Percentiles rank a stretch among this genome's conserved stretches.
Evolutionary conservation across 2,888 invertebrate species (phyloP).

Genomic region (Limnephilus lunatus): DNA sequence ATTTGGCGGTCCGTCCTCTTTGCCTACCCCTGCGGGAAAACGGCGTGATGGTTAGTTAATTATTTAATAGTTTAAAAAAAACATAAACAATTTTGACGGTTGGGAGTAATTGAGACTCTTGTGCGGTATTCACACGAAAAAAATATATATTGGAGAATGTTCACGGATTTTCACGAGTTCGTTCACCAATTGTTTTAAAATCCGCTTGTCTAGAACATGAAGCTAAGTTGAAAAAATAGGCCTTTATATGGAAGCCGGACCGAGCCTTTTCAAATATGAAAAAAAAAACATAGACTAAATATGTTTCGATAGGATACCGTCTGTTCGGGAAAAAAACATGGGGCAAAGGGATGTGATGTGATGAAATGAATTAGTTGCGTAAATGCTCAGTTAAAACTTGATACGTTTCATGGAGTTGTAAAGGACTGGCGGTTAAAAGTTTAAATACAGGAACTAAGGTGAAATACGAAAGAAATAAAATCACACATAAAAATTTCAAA

Average conservation of each 20-base stretch:
- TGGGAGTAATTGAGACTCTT: no score
- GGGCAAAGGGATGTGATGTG: not conserved
- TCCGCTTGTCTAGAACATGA: not conserved
- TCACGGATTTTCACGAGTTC: not conserved
- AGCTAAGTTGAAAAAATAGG: not conserved
- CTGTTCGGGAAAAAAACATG: not conserved
- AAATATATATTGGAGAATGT: not conserved
- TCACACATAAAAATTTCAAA: not conserved
- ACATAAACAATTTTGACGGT: no score
- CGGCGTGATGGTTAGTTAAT: no score
- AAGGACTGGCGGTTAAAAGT: not conserved
- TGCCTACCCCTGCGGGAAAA: no score
- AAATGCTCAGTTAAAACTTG: not conserved
- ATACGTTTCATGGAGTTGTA: not conserved
- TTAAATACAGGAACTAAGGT: not conserved
- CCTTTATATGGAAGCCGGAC: not conserved
- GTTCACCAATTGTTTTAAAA: not conserved
- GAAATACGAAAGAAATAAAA: slow-evolving; percentile 33
- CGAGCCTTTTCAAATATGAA: not conserved
- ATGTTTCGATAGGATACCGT: not conserved
- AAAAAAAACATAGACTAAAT: not conserved
- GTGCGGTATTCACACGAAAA: not conserved
- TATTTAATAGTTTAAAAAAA: no score
- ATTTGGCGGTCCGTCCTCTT: no score
- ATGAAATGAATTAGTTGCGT: not conserved